Percentiles rank a stretch among this genome's conserved stretches.
phyloP scores from a whole-genome alignment of 2,797 vertebrate genomes.

The Threskiornis aethiopicus region DNA sequence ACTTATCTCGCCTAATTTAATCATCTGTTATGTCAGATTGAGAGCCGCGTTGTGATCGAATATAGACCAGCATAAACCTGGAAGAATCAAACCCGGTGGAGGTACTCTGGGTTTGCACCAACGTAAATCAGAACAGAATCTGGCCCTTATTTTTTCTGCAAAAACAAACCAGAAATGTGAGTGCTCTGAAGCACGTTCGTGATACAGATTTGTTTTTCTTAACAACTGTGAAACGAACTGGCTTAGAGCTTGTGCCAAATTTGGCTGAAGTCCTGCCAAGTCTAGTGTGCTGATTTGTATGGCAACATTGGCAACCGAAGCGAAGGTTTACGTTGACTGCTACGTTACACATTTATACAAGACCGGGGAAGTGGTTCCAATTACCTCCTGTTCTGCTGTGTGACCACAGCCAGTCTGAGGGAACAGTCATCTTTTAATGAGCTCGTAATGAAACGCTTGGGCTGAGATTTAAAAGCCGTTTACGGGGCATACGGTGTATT shows the following conservation, averaged over 20 bases:
- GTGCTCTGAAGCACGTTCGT: neutral
- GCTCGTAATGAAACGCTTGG: neutral
- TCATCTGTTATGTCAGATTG: neutral
- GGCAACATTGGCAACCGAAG: neutral
- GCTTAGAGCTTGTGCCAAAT: conserved; percentile 24
- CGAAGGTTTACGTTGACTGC: neutral
- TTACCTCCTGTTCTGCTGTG: neutral
- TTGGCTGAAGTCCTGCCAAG: conserved; percentile 23
- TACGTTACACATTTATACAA: neutral
- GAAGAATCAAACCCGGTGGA: neutral
- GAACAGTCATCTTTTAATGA: neutral
- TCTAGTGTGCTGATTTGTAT: conserved; percentile 10
- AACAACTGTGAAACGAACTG: neutral
- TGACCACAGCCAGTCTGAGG: neutral
- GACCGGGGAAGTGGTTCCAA: neutral
- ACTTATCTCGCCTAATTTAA: neutral
- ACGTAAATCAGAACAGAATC: neutral
- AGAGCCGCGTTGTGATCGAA: neutral
- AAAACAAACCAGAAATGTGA: neutral
- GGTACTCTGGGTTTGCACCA: neutral
- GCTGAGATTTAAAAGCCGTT: conserved; percentile 11
- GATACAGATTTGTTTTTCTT: conserved; percentile 46
- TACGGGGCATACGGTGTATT: neutral
- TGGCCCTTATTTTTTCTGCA: neutral
- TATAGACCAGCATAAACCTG: neutral